These are phyloP conservation scores for Leucophenga maculata DNA, from an alignment of 2,888 invertebrate genomes.

Conservation along the genomic window DNA sequence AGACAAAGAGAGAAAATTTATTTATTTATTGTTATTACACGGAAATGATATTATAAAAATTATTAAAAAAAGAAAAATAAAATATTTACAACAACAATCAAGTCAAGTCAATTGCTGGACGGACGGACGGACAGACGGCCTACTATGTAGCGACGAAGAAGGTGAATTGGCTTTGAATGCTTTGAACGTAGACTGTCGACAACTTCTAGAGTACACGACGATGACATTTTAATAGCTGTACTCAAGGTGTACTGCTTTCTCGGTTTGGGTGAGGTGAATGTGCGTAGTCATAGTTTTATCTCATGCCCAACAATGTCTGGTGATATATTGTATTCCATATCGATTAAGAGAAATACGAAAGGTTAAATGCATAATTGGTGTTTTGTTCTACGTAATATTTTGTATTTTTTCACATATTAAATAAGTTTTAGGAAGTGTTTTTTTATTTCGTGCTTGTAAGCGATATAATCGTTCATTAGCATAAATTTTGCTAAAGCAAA, in stretches of 20 bases:
- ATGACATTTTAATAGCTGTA: conserved; percentile 44
- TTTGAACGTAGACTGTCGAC: background rate
- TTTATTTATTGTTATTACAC: conserved; percentile 57
- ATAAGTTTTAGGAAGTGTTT: conserved; percentile 1
- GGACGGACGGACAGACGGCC: too few relatives aligned
- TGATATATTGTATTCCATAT: too few relatives aligned
- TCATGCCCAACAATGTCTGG: background rate
- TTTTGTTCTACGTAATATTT: background rate
- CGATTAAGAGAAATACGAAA: background rate
- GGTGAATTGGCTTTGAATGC: background rate
- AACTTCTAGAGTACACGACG: background rate
- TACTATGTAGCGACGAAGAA: too few relatives aligned
- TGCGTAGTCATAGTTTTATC: background rate
- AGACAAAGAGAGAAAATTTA: conserved; percentile 49
- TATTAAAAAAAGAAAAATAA: conserved; percentile 3
- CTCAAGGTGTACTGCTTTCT: conserved; percentile 20
- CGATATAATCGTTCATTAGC: too few relatives aligned
- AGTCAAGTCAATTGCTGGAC: too few relatives aligned
- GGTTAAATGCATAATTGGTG: conserved; percentile 5
- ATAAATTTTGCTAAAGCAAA: too few relatives aligned
- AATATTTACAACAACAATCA: conserved; percentile 4
- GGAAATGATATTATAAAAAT: conserved; percentile 45
- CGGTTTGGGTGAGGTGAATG: conserved; percentile 6
- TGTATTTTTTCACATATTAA: too few relatives aligned
- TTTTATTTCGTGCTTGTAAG: background rate